Conservation (phyloP, 2,888 invertebrate species). For the Hydropsyche betteni region DNA sequence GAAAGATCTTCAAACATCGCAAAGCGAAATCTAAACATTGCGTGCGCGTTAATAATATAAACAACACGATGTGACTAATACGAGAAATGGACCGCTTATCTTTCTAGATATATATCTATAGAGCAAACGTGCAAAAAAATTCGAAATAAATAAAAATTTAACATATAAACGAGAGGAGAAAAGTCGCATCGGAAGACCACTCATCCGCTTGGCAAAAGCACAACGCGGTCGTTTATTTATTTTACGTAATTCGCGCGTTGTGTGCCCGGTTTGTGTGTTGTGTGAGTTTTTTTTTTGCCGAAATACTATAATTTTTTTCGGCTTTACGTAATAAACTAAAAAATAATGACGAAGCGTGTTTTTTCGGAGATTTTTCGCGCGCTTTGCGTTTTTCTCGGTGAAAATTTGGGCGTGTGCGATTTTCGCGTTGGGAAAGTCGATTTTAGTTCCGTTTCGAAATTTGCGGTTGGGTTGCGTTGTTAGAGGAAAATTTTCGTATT, state of each 20-base stretch:
- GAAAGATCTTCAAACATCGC: too few species aligned
- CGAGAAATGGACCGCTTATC: constrained; percentile 7
- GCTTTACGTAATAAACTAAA: background rate
- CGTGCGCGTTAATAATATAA: background rate
- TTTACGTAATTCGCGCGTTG: constrained; percentile 28
- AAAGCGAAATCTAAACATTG: background rate
- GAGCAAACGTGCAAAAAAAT: background rate
- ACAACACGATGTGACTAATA: background rate
- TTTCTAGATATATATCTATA: background rate
- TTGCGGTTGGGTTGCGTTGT: too few species aligned
- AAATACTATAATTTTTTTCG: too few species aligned
- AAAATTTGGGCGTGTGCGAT: too few species aligned
- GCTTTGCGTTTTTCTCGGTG: too few species aligned
- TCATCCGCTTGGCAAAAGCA: constrained; percentile 38
- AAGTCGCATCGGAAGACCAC: constrained; percentile 4
- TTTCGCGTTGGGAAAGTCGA: too few species aligned
- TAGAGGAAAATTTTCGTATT: too few species aligned
- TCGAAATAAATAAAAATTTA: background rate
- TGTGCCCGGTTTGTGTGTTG: too few species aligned
- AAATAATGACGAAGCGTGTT: background rate
- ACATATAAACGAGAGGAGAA: too few species aligned
- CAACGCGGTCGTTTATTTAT: constrained; percentile 35
- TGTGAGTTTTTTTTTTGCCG: too few species aligned
- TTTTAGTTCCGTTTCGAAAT: too few species aligned
- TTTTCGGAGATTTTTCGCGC: background rate